phyloP scores from a whole-genome alignment of 2,888 invertebrate species.

The Spisula solida region DNA sequence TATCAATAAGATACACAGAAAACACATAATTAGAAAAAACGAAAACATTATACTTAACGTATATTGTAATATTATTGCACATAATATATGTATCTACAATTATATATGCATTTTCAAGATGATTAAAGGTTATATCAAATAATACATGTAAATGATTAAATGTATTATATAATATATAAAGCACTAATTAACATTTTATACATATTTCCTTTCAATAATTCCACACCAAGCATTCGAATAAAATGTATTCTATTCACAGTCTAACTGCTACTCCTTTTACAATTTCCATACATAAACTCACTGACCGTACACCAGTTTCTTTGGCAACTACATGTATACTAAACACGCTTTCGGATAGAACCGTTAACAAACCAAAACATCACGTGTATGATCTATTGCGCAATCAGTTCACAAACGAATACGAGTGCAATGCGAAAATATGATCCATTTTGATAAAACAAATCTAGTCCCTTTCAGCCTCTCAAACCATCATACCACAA shows the following conservation, averaged over 20 bases:
- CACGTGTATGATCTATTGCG: neutral
- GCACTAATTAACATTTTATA: slow-evolving; percentile 6
- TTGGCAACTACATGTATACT: neutral
- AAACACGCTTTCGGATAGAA: neutral
- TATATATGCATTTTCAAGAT: neutral
- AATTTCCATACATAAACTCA: neutral
- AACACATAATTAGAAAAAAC: slow-evolving; percentile 1
- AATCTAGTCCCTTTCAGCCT: neutral
- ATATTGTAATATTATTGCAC: slow-evolving; percentile 7
- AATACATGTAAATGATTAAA: slow-evolving; percentile 9
- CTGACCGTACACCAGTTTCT: neutral
- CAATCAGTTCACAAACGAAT: neutral
- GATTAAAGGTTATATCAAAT: slow-evolving; percentile 13
- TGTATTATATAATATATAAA: neutral
- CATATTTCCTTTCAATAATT: neutral
- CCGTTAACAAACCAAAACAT: neutral
- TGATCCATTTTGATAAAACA: neutral
- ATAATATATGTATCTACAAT: slow-evolving; percentile 17
- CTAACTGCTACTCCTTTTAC: neutral
- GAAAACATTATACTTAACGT: neutral
- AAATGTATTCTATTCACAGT: neutral
- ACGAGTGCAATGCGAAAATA: neutral
- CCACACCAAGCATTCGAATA: neutral
- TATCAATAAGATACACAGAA: neutral
- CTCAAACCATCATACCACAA: no score